Evolutionary conservation across 2,113 vertebrate genomes (phyloP), one percentile per base, ranked within the genome.

Genomic region (Polypterus bichir): DNA sequence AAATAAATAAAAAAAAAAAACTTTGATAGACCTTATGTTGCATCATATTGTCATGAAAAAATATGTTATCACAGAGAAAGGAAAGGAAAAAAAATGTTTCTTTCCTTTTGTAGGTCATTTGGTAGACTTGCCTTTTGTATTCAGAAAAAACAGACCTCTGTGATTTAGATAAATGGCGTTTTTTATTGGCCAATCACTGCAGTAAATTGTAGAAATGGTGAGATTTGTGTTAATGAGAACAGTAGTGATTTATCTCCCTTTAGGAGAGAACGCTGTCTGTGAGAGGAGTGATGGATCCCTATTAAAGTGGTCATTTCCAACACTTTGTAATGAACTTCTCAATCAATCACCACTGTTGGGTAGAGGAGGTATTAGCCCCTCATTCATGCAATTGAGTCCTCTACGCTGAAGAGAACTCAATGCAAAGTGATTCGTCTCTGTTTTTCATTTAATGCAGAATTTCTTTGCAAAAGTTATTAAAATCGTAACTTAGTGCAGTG

Each of bases 321-420:
- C 77, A 74, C 73, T 65, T 68, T 72, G 75, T 78, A 76, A 81
- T 86, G 74, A 83, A 81, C 76, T 81, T 76, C 70, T 72, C 73
- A 51, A 76, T 77, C 78, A 78, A 78, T 76, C 76, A 74, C 63
- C n/a, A 7, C 56, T 59, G 46, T 48, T 56, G 47, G 59, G 55
- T 62, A 60, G 66, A 53, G 63, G 56, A 65, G 62, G 4, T 10
- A 52, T 7, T 52, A 52, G 7, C 51, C 51, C 51, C 51, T 7
- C 4, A 27, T 52, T 52, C 3, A 52, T 8, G 4, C 51, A 52
- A 52, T 10, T 10, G 10, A 52, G 51, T 52, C 51, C 51, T 52
- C 51, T 52, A 8, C 2, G 27, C 27, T 27, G 27, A 27, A 27
- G 27, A 27, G 27, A 27, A 27, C 27, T 27, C 27, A 10, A 52